Conservation (phyloP, 2,888 invertebrate species). For the Dusona sp. region DNA sequence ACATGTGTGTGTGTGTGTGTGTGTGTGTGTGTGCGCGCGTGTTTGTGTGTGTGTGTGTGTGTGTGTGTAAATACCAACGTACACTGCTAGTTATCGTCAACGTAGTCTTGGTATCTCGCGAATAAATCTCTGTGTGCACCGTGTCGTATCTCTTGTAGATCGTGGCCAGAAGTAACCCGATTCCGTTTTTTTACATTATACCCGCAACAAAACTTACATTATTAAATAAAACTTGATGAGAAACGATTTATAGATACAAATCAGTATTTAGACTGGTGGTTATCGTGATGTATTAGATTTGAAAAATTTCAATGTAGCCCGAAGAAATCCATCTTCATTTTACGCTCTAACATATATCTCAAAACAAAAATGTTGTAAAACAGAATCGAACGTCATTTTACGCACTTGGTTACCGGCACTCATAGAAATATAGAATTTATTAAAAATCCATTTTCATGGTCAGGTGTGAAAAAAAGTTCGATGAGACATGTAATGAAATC, state of each 20-base stretch:
- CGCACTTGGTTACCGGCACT: neutral
- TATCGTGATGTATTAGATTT: neutral
- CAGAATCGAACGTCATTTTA: neutral
- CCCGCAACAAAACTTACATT: conserved; percentile 14
- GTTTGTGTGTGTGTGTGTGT: too few species aligned
- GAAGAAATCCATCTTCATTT: neutral
- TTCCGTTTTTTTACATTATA: conserved; percentile 27
- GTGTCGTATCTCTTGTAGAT: conserved; percentile 59
- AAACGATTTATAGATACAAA: neutral
- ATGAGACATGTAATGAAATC: neutral
- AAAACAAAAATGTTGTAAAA: neutral
- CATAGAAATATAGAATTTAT: neutral
- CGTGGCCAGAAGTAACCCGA: conserved; percentile 41
- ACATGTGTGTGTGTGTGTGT: too few species aligned
- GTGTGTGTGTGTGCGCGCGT: too few species aligned
- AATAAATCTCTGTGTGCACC: conserved; percentile 58
- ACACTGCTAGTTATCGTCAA: conserved; percentile 60
- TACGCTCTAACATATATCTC: neutral
- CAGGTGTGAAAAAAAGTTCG: neutral
- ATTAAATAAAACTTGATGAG: conserved; percentile 16
- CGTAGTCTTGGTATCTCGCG: conserved; percentile 44
- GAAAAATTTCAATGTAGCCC: neutral
- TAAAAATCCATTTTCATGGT: neutral
- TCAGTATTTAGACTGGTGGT: neutral
- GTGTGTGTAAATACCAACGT: neutral